Percentiles rank a stretch among this genome's conserved stretches.
These are phyloP conservation scores for Choloepus hoffmanni DNA, from an alignment of 2,113 vertebrate genomes.

Conservation along the genomic window DNA sequence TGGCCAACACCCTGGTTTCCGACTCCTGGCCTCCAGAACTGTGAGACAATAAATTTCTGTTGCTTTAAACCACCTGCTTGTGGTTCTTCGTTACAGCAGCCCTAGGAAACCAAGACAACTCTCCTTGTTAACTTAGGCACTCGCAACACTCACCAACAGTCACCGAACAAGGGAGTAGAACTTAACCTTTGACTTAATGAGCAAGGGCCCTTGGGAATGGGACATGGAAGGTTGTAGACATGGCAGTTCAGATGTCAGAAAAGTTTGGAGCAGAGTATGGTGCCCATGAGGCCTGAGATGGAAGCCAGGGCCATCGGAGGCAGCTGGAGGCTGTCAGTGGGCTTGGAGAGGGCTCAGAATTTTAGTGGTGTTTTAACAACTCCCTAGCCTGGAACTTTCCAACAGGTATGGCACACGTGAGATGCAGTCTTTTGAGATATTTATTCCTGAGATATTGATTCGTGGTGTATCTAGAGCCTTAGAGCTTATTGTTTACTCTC, in stretches of 20 bases:
- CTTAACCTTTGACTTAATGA: no score
- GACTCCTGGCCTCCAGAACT: no score
- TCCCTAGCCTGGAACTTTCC: neutral
- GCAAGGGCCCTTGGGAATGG: no score
- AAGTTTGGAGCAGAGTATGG: neutral
- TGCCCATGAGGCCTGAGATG: accelerated
- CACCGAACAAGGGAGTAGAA: neutral
- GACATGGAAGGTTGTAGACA: neutral
- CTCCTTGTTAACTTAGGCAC: no score
- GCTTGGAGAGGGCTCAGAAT: neutral
- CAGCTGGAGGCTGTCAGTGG: no score
- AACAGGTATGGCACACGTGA: neutral
- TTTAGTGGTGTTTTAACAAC: no score
- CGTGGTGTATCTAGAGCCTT: neutral
- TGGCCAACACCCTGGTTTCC: no score
- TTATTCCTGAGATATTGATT: neutral
- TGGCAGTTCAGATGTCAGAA: neutral
- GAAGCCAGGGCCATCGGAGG: neutral
- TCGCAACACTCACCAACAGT: neutral
- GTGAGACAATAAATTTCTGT: no score
- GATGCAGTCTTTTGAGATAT: neutral
- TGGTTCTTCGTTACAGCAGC: no score
- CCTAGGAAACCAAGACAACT: neutral
- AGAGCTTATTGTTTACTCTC: neutral
- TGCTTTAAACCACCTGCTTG: no score